A percentile compares a stretch with the other conserved stretches of the same genome.
Evolutionary conservation across 2,113 vertebrate species (phyloP).

Genomic region (Callocephalon fimbriatum): DNA sequence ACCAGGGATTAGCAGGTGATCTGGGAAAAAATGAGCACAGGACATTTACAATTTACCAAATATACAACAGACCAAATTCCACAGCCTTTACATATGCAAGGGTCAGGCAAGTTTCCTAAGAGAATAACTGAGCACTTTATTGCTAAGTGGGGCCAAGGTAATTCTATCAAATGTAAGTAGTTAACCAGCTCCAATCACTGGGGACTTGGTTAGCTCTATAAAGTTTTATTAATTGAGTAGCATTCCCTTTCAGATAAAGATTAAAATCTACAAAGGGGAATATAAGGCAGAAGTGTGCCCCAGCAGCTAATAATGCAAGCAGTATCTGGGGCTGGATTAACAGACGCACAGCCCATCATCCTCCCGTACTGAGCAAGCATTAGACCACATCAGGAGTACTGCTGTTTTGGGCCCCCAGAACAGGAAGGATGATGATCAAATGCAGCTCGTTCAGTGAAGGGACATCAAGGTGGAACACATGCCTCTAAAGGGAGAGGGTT

Average conservation of each 20-base stretch:
- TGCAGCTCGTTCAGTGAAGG: not conserved
- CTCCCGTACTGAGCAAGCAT: not conserved
- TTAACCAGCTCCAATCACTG: not conserved
- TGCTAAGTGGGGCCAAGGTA: not conserved
- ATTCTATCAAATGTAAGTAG: not conserved
- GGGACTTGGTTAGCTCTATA: not conserved
- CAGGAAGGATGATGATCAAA: not conserved
- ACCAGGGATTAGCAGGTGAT: slow-evolving; percentile 22
- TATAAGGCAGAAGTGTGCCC: not conserved
- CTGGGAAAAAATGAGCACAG: not conserved
- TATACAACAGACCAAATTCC: not conserved
- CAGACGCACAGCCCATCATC: not conserved
- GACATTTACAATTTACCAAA: not conserved
- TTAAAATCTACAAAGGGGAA: not conserved
- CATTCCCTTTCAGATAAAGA: not conserved
- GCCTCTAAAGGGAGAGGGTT: not conserved
- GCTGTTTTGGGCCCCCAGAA: not conserved
- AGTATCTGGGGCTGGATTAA: not conserved
- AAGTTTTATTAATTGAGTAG: not conserved
- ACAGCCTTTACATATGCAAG: not conserved
- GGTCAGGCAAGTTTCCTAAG: not conserved
- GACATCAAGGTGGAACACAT: not conserved
- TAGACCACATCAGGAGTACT: not conserved
- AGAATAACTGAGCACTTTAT: not conserved
- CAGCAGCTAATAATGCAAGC: not conserved